Conservation (phyloP, 2,888 invertebrate genomes). For the Synanthedon vespiformis region DNA sequence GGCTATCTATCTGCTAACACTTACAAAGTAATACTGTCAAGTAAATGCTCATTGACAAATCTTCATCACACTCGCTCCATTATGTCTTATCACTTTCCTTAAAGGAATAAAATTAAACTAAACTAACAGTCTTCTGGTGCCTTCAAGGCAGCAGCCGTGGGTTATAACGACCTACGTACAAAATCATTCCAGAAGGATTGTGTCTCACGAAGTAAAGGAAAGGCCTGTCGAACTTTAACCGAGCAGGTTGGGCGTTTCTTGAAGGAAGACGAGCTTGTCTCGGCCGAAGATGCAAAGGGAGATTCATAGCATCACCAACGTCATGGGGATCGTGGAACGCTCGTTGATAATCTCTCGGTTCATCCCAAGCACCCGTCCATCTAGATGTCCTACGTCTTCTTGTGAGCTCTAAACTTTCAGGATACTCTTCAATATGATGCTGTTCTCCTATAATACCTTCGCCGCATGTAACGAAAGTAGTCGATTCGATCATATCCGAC, state of each 20-base stretch:
- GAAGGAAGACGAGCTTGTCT: conserved; percentile 79
- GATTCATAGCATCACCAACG: conserved; percentile 60
- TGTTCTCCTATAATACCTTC: conserved; percentile 78
- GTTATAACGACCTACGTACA: conserved; percentile 90
- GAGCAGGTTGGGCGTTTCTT: conserved; percentile 71
- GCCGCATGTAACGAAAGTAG: conserved; percentile 86
- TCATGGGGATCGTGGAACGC: conserved; percentile 77
- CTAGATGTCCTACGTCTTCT: conserved; percentile 50
- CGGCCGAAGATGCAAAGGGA: conserved; percentile 78
- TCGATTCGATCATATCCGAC: conserved; percentile 87
- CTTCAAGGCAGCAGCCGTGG: conserved; percentile 82
- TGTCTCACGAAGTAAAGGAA: conserved; percentile 91
- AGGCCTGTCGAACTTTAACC: conserved; percentile 87
- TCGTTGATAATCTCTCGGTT: conserved; percentile 74
- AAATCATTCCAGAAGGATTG: conserved; percentile 90
- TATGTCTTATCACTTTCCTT: conserved; percentile 59
- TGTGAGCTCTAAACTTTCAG: conserved; percentile 70
- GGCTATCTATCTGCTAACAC: conserved; percentile 34
- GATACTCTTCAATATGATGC: conserved; percentile 86
- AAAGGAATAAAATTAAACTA: conserved; percentile 57
- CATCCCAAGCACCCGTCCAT: conserved; percentile 62
- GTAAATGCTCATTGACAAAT: conserved; percentile 53
- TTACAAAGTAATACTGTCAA: conserved; percentile 62
- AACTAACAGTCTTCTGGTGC: conserved; percentile 56
- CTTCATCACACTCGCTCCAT: conserved; percentile 44